Conservation (phyloP, 2,888 invertebrate genomes). For the Pyrocoelia pectoralis region DNA sequence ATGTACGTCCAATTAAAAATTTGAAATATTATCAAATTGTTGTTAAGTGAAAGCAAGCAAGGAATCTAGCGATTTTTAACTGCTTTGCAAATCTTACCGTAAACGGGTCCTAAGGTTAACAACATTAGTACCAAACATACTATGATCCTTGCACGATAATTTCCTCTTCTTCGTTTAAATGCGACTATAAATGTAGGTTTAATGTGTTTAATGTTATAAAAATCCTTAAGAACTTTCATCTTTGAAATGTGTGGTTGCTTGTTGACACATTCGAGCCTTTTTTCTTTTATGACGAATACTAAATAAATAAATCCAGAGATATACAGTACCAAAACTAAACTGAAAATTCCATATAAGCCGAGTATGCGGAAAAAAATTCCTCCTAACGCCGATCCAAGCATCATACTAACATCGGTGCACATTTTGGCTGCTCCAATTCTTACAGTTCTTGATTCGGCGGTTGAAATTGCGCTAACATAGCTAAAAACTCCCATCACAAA, state of each 20-base stretch:
- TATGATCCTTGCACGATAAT: constrained; percentile 60
- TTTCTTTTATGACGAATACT: constrained; percentile 58
- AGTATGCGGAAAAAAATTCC: constrained; percentile 61
- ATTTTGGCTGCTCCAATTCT: constrained; percentile 67
- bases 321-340: constrained; percentile 59
- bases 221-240: too few species aligned
- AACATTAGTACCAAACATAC: constrained; percentile 61
- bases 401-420: constrained; percentile 62
- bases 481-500: constrained; percentile 67
- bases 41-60: too few species aligned
- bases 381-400: constrained; percentile 63
- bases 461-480: constrained; percentile 68
- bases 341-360: constrained; percentile 65
- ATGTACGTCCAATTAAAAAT: too few species aligned
- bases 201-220: background rate
- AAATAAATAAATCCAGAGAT: constrained; percentile 62
- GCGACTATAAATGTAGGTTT: background rate
- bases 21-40: too few species aligned
- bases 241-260: background rate
- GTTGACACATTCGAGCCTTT: background rate
- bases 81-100: constrained; percentile 62
- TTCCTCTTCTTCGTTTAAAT: constrained; percentile 56
- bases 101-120: constrained; percentile 64
- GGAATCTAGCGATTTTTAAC: too few species aligned
- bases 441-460: constrained; percentile 64